Evolutionary conservation across 2,797 vertebrate species (phyloP).

Genomic region (Onychomys arenicola): DNA sequence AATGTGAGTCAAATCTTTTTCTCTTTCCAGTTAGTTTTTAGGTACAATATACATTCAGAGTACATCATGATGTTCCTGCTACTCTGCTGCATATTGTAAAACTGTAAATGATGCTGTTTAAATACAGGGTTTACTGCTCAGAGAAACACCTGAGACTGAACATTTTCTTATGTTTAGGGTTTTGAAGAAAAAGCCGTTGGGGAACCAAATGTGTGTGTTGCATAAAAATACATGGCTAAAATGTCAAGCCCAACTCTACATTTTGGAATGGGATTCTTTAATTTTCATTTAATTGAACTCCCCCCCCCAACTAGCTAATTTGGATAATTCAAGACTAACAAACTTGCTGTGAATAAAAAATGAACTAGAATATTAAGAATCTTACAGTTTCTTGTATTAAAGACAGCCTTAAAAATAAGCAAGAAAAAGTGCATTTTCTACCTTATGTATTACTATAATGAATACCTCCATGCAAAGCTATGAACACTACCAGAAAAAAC

Average conservation of each 20-base stretch:
- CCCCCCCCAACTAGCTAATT: conserved; percentile 29
- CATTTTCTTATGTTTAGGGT: conserved; percentile 46
- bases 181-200: conserved; percentile 64
- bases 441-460: conserved; percentile 20
- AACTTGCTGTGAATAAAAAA: conserved; percentile 47
- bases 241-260: conserved; percentile 60
- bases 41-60: not conserved
- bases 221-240: conserved; percentile 36
- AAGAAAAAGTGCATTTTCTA: conserved; percentile 39
- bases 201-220: conserved; percentile 38
- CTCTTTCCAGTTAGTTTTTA: conserved; percentile 62
- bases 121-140: conserved; percentile 36
- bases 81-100: not conserved
- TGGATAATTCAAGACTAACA: conserved; percentile 33
- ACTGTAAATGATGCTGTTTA: conserved; percentile 29
- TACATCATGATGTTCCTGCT: conserved; percentile 45
- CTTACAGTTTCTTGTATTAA: conserved; percentile 12
- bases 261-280: conserved; percentile 38
- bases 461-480: not conserved
- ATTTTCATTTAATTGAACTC: conserved; percentile 49
- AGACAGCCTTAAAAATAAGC: conserved; percentile 41
- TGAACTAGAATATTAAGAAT: conserved; percentile 32
- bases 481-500: not conserved
- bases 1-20: conserved; percentile 44
- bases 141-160: conserved; percentile 57